Conservation (phyloP, 2,113 vertebrate genomes). For the Corvus cornix region DNA sequence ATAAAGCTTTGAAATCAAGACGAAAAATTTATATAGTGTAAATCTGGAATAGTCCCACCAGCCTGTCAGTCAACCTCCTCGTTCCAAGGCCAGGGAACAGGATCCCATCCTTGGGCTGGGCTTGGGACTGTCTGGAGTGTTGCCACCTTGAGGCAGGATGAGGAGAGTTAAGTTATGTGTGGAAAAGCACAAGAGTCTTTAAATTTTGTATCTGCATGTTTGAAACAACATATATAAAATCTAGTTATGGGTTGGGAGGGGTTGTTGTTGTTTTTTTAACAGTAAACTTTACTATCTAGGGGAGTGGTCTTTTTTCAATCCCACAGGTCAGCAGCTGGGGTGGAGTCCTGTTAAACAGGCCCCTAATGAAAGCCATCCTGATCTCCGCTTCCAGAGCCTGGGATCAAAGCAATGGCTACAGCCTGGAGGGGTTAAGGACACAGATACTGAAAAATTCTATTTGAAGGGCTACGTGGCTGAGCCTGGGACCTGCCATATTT, state of each 20-base stretch:
- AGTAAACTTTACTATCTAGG: neutral
- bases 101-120: neutral
- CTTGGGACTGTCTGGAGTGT: neutral
- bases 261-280: neutral
- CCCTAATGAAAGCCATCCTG: neutral
- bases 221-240: neutral
- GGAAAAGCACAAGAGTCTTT: neutral
- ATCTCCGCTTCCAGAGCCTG: neutral
- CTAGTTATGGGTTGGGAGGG: neutral
- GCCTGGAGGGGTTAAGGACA: neutral
- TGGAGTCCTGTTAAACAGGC: neutral
- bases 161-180: neutral
- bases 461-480: neutral
- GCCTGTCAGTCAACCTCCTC: neutral
- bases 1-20: slow-evolving; percentile 21
- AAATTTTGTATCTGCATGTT: neutral
- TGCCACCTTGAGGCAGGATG: slow-evolving; percentile 33
- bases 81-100: neutral
- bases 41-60: neutral
- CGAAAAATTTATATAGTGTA: neutral
- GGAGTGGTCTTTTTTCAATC: neutral
- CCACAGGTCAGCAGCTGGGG: neutral
- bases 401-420: neutral
- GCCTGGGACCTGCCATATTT: neutral
- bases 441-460: neutral